Conservation (phyloP, 2,888 invertebrate genomes). For the Cyclophora albipunctata region DNA sequence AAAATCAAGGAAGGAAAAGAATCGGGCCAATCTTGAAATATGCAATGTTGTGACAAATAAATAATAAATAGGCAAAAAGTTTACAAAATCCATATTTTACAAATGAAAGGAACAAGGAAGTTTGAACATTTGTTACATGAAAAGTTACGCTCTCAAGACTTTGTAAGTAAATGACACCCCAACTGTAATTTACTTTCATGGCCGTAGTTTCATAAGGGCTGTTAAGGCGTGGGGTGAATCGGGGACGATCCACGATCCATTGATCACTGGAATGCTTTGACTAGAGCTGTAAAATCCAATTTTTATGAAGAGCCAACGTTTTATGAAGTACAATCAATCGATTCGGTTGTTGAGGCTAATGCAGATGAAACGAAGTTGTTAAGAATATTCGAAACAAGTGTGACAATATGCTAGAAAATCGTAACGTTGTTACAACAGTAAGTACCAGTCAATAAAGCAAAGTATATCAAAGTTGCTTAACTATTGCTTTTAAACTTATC, state of each 20-base stretch:
- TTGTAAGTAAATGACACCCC: constrained; percentile 13
- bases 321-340: too few relatives aligned
- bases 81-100: constrained; percentile 9
- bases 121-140: constrained; percentile 15
- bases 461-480: too few relatives aligned
- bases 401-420: too few relatives aligned
- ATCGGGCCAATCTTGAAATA: too few relatives aligned
- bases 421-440: too few relatives aligned
- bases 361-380: too few relatives aligned
- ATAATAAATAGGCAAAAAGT: constrained; percentile 2
- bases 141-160: constrained; percentile 13
- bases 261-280: constrained; percentile 13
- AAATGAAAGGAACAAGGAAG: constrained; percentile 7
- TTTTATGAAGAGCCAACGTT: too few relatives aligned
- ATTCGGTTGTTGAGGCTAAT: too few relatives aligned
- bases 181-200: constrained; percentile 18
- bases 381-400: too few relatives aligned
- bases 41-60: constrained; percentile 1
- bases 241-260: constrained; percentile 11
- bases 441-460: too few relatives aligned
- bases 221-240: constrained; percentile 15
- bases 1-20: too few relatives aligned
- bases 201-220: constrained; percentile 20
- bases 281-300: background rate
- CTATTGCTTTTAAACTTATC: background rate